Conservation (phyloP, 2,888 invertebrate genomes). For the Podabrus alpinus region DNA sequence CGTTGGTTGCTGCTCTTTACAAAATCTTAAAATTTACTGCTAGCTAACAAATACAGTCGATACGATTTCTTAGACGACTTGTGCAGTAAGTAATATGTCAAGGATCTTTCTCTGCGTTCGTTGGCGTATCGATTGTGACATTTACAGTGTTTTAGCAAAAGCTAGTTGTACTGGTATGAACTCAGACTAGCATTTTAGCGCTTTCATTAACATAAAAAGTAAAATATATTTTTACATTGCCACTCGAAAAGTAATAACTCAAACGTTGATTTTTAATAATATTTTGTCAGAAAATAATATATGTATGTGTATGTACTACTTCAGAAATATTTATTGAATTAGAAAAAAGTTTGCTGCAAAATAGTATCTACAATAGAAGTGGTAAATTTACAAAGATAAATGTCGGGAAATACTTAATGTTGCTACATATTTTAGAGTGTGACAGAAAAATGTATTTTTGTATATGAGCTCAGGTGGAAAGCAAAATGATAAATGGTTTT, state of each 20-base stretch:
- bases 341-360: slow-evolving; percentile 23
- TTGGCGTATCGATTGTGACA: slow-evolving; percentile 19
- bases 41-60: slow-evolving; percentile 6
- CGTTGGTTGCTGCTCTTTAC: neutral
- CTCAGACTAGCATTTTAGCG: neutral
- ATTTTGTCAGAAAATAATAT: neutral
- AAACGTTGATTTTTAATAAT: neutral
- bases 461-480: slow-evolving; percentile 28
- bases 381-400: slow-evolving; percentile 31
- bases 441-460: slow-evolving; percentile 32
- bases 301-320: neutral
- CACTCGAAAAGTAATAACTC: neutral
- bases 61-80: slow-evolving; percentile 13
- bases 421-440: slow-evolving; percentile 28
- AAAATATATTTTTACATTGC: neutral
- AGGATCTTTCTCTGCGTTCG: slow-evolving; percentile 20
- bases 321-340: slow-evolving; percentile 25
- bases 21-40: slow-evolving; percentile 8
- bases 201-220: neutral
- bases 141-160: slow-evolving; percentile 17
- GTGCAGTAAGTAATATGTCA: slow-evolving; percentile 16
- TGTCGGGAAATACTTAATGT: slow-evolving; percentile 31
- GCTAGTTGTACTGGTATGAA: neutral
- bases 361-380: slow-evolving; percentile 25
- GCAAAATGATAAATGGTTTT: slow-evolving; percentile 30